Evolutionary conservation across 2,797 vertebrate species (phyloP), one percentile per base, ranked within the genome.

Genomic region (Scolopax rusticola): DNA sequence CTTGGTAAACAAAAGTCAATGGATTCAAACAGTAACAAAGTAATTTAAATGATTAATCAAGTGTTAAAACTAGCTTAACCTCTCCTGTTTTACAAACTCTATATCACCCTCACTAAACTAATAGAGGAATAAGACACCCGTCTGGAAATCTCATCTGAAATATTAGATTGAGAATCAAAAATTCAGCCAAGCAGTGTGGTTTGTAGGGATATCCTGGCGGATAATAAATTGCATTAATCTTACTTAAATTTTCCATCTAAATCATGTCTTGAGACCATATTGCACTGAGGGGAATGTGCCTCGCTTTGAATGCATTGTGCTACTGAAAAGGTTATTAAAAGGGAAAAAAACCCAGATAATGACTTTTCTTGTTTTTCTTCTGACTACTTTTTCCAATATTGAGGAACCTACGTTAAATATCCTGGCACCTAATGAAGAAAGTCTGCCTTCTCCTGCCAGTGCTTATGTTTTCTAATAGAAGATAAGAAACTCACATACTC

Each of bases 101-200:
- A 98, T 98, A 99, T 99, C 99, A 99, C 99, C 98, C 99, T 97
- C 96, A 98, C 98, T 98, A 97, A 97, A 98, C 98, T 98, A 98
- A 98, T 98, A 98, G 98, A 98, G 98, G 99, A 99, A 98, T 98
- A 98, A 98, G 98, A 99, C 98, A 98, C 98, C 96, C 97, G 97
- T 99, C 99, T 99, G 99, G 99, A 99, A 99, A 99, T 98, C 99
- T 99, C 99, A 99, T 99, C 98, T 99, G 98, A 97, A 98, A 98
- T 98, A 97, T 98, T 98, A 99, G 97, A 98, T 97, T 97, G 96
- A 96, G 98, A 98, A 98, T 98, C 98, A 97, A 98, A 98, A 98
- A 98, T 98, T 98, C 98, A 98, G 98, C 98, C 97, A 98, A 99
- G 98, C 96, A 97, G 97, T 98, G 96, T 97, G 98, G 98, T 99